These are phyloP conservation scores for Andrena marginata DNA, from an alignment of 2,888 invertebrate genomes.

Conservation along the genomic window DNA sequence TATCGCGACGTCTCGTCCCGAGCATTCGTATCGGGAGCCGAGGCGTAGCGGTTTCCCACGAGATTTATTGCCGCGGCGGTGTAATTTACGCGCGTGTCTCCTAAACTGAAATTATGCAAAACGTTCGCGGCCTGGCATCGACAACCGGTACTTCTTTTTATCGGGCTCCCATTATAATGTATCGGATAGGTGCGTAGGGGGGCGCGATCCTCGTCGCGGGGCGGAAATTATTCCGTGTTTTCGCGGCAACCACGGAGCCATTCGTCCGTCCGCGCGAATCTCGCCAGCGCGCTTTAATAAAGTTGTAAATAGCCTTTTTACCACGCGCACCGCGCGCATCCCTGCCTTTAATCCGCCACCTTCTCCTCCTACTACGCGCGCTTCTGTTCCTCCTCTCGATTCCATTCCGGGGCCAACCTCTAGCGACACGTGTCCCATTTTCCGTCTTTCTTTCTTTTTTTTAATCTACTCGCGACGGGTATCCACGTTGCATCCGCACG, in stretches of 20 bases:
- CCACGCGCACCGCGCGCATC: slow-evolving; percentile 27
- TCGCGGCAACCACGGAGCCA: neutral
- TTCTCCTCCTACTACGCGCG: neutral
- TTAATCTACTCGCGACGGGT: neutral
- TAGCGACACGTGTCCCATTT: slow-evolving; percentile 20
- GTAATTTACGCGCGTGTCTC: slow-evolving; percentile 57
- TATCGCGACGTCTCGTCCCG: slow-evolving; percentile 2
- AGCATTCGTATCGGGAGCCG: neutral
- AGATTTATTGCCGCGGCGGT: slow-evolving; percentile 50
- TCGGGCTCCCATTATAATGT: slow-evolving; percentile 32
- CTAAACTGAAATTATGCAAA: slow-evolving; percentile 57
- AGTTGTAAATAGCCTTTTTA: slow-evolving; percentile 49
- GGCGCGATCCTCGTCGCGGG: slow-evolving; percentile 1
- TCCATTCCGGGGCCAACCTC: neutral
- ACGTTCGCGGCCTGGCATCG: slow-evolving; percentile 24
- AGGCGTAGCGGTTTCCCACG: slow-evolving; percentile 34
- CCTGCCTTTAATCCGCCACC: neutral
- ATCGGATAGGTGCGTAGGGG: slow-evolving; percentile 8
- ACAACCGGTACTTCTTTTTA: slow-evolving; percentile 42
- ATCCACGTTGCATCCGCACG: no score
- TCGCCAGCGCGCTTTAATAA: slow-evolving; percentile 22
- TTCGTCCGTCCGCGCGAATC: neutral
- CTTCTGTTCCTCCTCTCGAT: slow-evolving; percentile 17
- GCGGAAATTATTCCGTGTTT: slow-evolving; percentile 32
- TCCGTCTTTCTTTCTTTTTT: neutral